Conservation (phyloP, 2,888 invertebrate genomes). For the Tipula helvola region DNA sequence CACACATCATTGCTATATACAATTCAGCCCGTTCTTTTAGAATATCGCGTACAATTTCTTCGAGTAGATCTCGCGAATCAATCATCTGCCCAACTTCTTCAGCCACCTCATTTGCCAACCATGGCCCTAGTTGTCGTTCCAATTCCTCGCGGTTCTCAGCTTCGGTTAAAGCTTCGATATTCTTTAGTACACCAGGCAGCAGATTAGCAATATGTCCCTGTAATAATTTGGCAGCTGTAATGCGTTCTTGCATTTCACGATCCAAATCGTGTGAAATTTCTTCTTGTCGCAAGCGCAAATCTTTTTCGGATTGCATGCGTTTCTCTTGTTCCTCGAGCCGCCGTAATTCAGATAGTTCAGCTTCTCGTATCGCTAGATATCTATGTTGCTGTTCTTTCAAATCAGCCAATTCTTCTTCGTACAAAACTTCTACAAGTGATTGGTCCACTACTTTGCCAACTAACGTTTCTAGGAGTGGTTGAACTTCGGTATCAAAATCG, state of each 20-base stretch:
- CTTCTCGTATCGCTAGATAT: constrained; percentile 47
- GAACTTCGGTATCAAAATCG: constrained; percentile 85
- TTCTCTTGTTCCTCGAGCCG: constrained; percentile 69
- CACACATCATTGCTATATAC: constrained; percentile 38
- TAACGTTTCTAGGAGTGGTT: constrained; percentile 77
- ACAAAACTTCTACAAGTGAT: constrained; percentile 76
- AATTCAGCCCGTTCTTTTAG: constrained; percentile 59
- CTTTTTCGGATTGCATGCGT: constrained; percentile 56
- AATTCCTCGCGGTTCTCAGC: constrained; percentile 41
- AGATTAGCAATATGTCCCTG: constrained; percentile 79
- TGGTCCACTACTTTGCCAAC: constrained; percentile 85
- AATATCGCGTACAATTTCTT: constrained; percentile 67
- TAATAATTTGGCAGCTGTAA: constrained; percentile 69
- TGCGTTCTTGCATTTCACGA: constrained; percentile 65
- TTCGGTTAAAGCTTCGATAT: constrained; percentile 41
- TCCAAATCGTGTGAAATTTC: constrained; percentile 49
- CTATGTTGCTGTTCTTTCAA: constrained; percentile 53
- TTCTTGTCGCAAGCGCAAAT: constrained; percentile 59
- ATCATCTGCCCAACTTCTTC: constrained; percentile 69
- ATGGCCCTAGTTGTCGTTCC: constrained; percentile 58
- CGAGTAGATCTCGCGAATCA: constrained; percentile 66
- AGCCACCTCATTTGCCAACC: constrained; percentile 73
- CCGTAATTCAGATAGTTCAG: constrained; percentile 70
- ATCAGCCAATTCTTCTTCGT: constrained; percentile 82
- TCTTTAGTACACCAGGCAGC: constrained; percentile 71